phyloP scores from a whole-genome alignment of 2,797 vertebrate genomes.

The Epinephelus awoara region DNA sequence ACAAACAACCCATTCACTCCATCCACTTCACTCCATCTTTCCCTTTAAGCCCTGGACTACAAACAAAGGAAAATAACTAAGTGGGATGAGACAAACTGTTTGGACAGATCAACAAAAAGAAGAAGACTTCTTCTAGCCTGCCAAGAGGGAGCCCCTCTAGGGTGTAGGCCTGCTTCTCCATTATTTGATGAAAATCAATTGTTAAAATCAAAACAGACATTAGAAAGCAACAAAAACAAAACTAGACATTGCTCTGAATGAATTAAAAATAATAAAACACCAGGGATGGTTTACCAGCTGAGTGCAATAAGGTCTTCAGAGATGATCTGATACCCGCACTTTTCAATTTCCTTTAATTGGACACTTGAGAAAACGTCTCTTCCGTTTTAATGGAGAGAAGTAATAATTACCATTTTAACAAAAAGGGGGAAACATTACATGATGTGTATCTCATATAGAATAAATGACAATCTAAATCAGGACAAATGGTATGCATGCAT shows the following conservation, averaged over 20 bases:
- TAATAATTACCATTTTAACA: conserved; percentile 21
- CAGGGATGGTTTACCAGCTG: conserved; percentile 29
- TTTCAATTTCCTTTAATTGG: conserved; percentile 45
- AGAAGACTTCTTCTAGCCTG: conserved; percentile 12
- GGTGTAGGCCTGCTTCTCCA: background rate
- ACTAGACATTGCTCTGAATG: conserved; percentile 22
- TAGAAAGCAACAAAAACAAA: conserved; percentile 30
- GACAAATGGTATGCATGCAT: background rate
- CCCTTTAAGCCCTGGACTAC: conserved; percentile 20
- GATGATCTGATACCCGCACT: conserved; percentile 23
- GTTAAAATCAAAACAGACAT: conserved; percentile 26
- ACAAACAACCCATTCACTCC: conserved; percentile 39
- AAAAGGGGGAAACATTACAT: conserved; percentile 8
- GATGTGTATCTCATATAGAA: background rate
- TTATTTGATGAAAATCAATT: conserved; percentile 10
- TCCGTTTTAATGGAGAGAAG: conserved; percentile 18
- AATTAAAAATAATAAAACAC: conserved; percentile 32
- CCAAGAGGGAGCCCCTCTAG: background rate
- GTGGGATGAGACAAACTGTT: conserved; percentile 28
- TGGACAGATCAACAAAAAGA: conserved; percentile 31
- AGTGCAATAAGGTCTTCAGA: conserved; percentile 35
- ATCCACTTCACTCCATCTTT: conserved; percentile 27
- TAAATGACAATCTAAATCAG: background rate
- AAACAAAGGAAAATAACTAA: conserved; percentile 39
- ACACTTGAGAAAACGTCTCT: conserved; percentile 49